Evolutionary conservation across 2,797 vertebrate genomes (phyloP).

Genomic region (Amazona ochrocephala): DNA sequence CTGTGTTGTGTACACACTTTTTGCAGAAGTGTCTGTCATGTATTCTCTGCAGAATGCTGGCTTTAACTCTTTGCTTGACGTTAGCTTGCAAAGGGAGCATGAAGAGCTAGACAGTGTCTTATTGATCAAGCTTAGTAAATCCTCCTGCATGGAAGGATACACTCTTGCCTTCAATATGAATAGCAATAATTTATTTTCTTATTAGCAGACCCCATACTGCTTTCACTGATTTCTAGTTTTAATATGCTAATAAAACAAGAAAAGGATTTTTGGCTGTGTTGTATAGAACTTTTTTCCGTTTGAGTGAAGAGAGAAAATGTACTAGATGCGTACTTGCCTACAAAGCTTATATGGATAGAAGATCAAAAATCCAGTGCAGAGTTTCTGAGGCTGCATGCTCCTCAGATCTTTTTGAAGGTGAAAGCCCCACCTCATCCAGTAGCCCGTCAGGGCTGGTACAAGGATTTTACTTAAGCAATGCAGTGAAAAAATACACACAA

Average conservation of each 20-base stretch:
- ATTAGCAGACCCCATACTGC: background rate
- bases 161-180: background rate
- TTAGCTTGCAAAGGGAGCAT: background rate
- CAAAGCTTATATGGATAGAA: background rate
- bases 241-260: background rate
- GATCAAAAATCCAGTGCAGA: background rate
- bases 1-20: accelerated
- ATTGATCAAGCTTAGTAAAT: background rate
- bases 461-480: background rate
- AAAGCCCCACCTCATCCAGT: background rate
- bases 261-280: background rate
- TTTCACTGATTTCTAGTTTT: background rate
- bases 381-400: background rate
- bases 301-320: background rate
- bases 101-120: background rate
- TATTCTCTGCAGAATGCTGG: background rate
- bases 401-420: background rate
- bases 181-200: background rate
- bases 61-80: slow-evolving; percentile 30
- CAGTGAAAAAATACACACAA: background rate
- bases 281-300: background rate
- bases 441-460: background rate
- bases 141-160: background rate
- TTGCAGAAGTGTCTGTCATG: background rate
- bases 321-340: background rate